Conservation (phyloP, 2,113 vertebrate genomes). For the Pseudorasbora parva region DNA sequence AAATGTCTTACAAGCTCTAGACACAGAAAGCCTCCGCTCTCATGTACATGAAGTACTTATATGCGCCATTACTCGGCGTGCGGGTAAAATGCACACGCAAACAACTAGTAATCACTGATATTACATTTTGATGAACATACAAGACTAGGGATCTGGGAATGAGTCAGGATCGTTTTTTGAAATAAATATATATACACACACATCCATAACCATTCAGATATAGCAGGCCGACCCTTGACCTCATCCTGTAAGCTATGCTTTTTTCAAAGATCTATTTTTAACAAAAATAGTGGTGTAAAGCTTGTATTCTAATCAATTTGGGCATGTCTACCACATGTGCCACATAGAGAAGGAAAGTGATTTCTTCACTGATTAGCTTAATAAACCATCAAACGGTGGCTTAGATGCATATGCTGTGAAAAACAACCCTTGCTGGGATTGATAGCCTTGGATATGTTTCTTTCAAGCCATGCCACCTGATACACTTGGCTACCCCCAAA, state of each 20-base stretch:
- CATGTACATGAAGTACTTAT: slow-evolving; percentile 39
- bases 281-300: not conserved
- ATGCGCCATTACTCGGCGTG: not conserved
- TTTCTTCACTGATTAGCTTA: slow-evolving; percentile 9
- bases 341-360: not conserved
- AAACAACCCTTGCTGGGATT: not conserved
- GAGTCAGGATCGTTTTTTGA: not conserved
- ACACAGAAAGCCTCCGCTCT: slow-evolving; percentile 61
- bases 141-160: not conserved
- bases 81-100: not conserved
- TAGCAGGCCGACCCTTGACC: not conserved
- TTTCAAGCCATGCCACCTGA: not conserved
- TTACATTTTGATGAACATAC: not conserved
- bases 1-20: slow-evolving; percentile 68
- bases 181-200: not conserved
- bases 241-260: not conserved
- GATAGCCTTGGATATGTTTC: not conserved
- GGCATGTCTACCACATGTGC: not conserved
- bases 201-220: not conserved
- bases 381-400: slow-evolving; percentile 19
- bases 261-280: not conserved
- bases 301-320: not conserved
- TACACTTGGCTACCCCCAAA: not conserved
- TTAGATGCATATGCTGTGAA: not conserved
- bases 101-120: not conserved